Conservation (phyloP, 2,797 vertebrate species). For the Tragopan temminckii region DNA sequence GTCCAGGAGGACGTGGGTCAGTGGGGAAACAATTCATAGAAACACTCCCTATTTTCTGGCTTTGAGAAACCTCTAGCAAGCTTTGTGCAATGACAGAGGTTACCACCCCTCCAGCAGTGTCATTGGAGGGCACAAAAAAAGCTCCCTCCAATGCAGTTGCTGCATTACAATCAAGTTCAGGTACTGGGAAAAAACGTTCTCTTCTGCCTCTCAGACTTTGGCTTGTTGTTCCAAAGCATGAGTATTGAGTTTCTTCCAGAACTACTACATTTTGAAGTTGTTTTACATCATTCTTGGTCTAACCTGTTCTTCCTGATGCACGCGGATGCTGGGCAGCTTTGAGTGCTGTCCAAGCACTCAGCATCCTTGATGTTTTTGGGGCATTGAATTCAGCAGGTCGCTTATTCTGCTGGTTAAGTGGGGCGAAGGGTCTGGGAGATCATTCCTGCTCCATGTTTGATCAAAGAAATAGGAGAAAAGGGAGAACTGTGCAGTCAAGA, state of each 20-base stretch:
- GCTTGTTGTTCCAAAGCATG: neutral
- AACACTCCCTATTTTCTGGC: neutral
- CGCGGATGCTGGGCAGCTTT: neutral
- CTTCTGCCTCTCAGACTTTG: neutral
- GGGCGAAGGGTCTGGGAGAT: fast-evolving
- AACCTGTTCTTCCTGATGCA: neutral
- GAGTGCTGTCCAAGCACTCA: neutral
- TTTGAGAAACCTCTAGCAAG: neutral
- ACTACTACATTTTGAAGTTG: neutral
- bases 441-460: fast-evolving
- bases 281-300: neutral
- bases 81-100: neutral
- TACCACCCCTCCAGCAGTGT: neutral
- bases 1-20: neutral
- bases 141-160: neutral
- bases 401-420: neutral
- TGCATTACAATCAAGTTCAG: neutral
- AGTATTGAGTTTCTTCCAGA: neutral
- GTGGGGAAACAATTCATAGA: neutral
- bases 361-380: neutral
- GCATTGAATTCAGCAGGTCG: neutral
- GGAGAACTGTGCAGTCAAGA: neutral
- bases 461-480: neutral
- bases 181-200: neutral
- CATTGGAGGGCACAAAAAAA: neutral